Percentiles rank a stretch among this genome's conserved stretches.
Evolutionary conservation across 2,888 invertebrate species (phyloP).

Genomic region (Thalpophila matura): DNA sequence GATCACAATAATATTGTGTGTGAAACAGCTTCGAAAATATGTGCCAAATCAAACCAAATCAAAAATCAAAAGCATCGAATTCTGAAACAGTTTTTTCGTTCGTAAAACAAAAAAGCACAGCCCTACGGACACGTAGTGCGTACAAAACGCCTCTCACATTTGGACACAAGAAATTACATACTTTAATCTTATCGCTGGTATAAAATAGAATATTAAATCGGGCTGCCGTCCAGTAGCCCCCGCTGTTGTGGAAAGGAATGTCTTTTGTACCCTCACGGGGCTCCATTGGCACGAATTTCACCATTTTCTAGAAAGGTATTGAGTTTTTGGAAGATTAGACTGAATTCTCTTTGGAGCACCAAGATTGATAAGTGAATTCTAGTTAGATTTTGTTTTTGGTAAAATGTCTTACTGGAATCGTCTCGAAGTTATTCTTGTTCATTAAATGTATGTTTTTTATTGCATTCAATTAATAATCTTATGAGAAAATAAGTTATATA

Average conservation of each 20-base stretch:
- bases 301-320: conserved; percentile 26
- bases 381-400: not conserved
- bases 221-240: conserved; percentile 72
- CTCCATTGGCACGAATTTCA: conserved; percentile 23
- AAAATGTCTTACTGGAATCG: not conserved
- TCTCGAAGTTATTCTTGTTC: too few species aligned
- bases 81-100: not conserved
- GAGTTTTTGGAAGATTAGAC: conserved; percentile 21
- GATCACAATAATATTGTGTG: too few species aligned
- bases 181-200: conserved; percentile 89
- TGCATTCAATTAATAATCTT: too few species aligned
- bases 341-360: not conserved
- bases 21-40: too few species aligned
- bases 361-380: not conserved
- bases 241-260: conserved; percentile 71
- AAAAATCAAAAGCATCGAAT: too few species aligned
- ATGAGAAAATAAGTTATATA: too few species aligned
- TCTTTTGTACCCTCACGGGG: conserved; percentile 51
- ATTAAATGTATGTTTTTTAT: too few species aligned
- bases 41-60: too few species aligned
- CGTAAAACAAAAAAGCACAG: conserved; percentile 53
- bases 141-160: conserved; percentile 81
- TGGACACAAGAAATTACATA: conserved; percentile 89
- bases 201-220: conserved; percentile 90
- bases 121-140: conserved; percentile 78